These are phyloP conservation scores for Cossypha caffra DNA, from an alignment of 2,797 vertebrate species.

Conservation along the genomic window DNA sequence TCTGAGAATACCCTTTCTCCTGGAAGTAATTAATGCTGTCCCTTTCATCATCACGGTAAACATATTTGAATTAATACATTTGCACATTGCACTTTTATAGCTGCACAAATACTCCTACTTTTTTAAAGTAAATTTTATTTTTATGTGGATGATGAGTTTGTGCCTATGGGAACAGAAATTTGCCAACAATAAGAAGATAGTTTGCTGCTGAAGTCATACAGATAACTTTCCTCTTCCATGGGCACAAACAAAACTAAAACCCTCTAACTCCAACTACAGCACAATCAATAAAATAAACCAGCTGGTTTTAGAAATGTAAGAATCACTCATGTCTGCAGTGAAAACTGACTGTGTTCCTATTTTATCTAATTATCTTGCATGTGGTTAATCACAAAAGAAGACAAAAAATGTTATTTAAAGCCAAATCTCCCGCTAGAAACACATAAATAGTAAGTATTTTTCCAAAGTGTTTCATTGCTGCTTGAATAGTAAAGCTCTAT, in stretches of 20 bases:
- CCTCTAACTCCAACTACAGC: background rate
- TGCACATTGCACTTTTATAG: background rate
- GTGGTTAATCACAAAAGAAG: background rate
- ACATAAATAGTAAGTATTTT: background rate
- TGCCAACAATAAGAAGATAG: background rate
- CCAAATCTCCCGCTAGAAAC: background rate
- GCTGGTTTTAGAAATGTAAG: background rate
- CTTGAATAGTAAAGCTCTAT: background rate
- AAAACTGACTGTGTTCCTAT: background rate
- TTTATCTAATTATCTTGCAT: background rate
- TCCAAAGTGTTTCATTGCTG: background rate
- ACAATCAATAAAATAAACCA: background rate
- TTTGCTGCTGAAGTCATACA: background rate
- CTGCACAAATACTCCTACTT: background rate
- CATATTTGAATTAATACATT: background rate
- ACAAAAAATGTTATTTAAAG: background rate
- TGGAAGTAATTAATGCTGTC: constrained; percentile 86
- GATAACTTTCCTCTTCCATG: background rate
- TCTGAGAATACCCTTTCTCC: constrained; percentile 82
- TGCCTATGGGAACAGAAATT: background rate
- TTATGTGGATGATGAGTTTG: background rate
- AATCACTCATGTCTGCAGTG: background rate
- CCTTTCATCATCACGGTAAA: constrained; percentile 87
- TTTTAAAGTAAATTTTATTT: background rate
- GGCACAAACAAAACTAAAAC: background rate